Base-by-base conservation (phyloP, 2,113 vertebrate genomes). In the Mandrillus leucophaeus region DNA sequence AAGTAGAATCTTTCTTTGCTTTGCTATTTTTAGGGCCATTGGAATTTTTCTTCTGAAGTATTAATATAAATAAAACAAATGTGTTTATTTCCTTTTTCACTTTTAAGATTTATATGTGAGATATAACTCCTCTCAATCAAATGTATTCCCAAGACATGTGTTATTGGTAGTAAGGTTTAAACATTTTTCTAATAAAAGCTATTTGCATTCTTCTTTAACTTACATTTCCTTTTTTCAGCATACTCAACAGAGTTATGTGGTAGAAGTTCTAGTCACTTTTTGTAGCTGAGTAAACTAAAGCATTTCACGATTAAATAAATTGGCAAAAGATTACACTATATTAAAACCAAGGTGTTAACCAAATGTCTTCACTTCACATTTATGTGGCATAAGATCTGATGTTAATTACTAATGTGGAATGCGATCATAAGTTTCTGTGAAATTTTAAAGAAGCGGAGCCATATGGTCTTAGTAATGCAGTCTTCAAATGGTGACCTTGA, bases 401-500 rank as follows among this genome's bases (percentile, higher is more conserved):
- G 6, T n/a, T 61, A 61, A 87, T 61, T 50, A 59, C 55, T 50
- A 70, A 17, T 32, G 20, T 22, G 8, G 11, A 88, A 16, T 61
- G 18, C 10, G 16, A 50, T 35, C 38, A 70, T 48, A 78, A 64
- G 8, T 78, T 48, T 50, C 16, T 22, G 11, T 20, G 70, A 57
- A 76, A 27, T 50, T 30, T 59, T 84, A 61, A 79, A 57, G n/a
- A 68, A 95, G 1, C 45, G 13, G 6, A 73, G 55, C 48, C n/a
- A 78, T 52, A n/a, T 40, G 32, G 4, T 73, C 12, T 72, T 83
- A 38, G 14, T 61, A 64, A 55, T 50, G 8, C 5, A 59, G 45
- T 40, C 59, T 97, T 92, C 17, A 96, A 91, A 78, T 78, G 12
- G 35, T 86, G 32, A 81, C 57, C 25, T 79, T 85, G 68, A 82